Base-by-base conservation (phyloP, 2,888 invertebrate genomes). In the Sminthurides aquaticus region DNA sequence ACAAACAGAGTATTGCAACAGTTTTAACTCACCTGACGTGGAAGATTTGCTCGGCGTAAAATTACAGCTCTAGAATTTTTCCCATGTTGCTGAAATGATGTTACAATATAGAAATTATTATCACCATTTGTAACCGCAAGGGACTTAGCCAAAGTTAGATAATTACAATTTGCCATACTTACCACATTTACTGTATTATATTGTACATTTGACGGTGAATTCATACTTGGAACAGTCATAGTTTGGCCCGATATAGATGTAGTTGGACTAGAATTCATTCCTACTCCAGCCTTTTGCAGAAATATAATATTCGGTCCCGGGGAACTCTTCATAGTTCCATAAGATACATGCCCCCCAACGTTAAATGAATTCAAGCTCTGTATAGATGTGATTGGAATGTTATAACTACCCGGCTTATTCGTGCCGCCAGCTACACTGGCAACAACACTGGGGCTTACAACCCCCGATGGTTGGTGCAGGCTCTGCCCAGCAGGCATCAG, bases 31-130 rank as follows among this genome's bases (percentile, higher is more conserved):
- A 70, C 72, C 64, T 65, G 70, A 29, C 71, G 66, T 8, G 73
- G 70, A 5, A 71, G 24, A 54, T 69, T 69, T 2, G 70, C 65
- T 68, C 73, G 63, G 28, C 74, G 62, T 25, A 74, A 65, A 57
- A 74, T 74, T 15, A 74, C 72, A 26, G 74, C 70, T 8, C 72
- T 61, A 25, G 66, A 55, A 22, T 64, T 68, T 59, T 73, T 73
- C 1, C 65, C 26, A 11, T 70, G 65, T 69, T 73, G 58, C 43
- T 60, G 62, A 60, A 63, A 8, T 29, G 20, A n/a, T 5, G 43
- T 34, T 34, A 34, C 43, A 34, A 15, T 34, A 34, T n/a, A n/a
- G n/a, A n/a, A n/a, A n/a, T n/a, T n/a, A n/a, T n/a, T n/a, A n/a
- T n/a, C n/a, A n/a, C n/a, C n/a, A n/a, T n/a, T n/a, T n/a, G n/a